Evolutionary conservation across 2,113 vertebrate genomes (phyloP), one percentile per base, ranked within the genome.

Genomic region (Gallinago media): DNA sequence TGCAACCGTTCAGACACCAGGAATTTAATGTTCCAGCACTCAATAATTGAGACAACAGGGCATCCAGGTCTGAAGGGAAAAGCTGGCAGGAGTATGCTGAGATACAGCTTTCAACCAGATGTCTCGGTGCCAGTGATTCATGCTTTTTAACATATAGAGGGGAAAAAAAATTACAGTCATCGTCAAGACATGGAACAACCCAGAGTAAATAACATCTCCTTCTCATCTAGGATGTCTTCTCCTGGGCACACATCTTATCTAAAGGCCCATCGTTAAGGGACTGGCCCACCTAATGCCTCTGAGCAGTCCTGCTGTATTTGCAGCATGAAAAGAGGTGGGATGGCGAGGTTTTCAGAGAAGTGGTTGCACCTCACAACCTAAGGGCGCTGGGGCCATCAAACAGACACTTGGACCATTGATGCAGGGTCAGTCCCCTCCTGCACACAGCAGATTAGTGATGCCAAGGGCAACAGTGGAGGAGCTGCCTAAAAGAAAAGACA

Each of bases 21-120:
- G 84, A 96, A 94, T 86, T 74, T 81, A 47, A 58, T 58, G 89
- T 89, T 93, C 73, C 74, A 81, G 85, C 76, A 8, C 14, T 84
- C 75, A 2, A 49, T 62, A 93, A 89, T 32, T 94, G 92, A 88
- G 86, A 72, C 85, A 93, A 55, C 46, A 49, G 79, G 82, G 90
- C 68, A 93, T n/a, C 36, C 82, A 56, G 72, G 65, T 36, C 90
- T 90, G 85, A 25, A 78, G 92, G 66, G 79, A 67, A 71, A 62
- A 91, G 90, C 85, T 92, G 79, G 72, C 85, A 84, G 71, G 86
- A 93, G 90, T 93, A 36, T 9, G 34, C 32, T 7, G 34, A 67
- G 91, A 91, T 75, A 61, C 38, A 84, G 55, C 90, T 85, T 88
- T 59, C 87, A 42, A 16, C 25, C 27, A 75, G 66, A 27, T 3